These are phyloP conservation scores for Melieria omissa DNA, from an alignment of 2,888 invertebrate genomes.

Conservation along the genomic window DNA sequence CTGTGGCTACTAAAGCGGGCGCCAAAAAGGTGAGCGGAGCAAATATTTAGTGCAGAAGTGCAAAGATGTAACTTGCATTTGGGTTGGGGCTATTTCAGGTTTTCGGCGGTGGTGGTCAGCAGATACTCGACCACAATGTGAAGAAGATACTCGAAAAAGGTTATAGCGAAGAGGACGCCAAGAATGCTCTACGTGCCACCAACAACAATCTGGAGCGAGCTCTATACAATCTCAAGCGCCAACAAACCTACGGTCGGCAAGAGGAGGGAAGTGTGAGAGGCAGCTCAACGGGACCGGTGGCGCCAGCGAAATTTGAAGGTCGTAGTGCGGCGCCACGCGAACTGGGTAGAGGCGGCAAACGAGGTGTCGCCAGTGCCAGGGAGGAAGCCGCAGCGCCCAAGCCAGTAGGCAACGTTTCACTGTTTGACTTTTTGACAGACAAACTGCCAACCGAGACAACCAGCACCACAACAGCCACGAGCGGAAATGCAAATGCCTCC, in stretches of 20 bases:
- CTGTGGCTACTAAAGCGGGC: slow-evolving; percentile 80
- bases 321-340: slow-evolving; percentile 19
- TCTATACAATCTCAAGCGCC: slow-evolving; percentile 74
- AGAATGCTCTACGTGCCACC: slow-evolving; percentile 76
- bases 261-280: slow-evolving; percentile 39
- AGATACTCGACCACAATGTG: slow-evolving; percentile 79
- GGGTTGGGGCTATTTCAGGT: slow-evolving; percentile 55
- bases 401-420: slow-evolving; percentile 81
- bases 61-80: neutral
- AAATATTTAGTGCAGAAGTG: neutral
- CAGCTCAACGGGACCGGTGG: slow-evolving; percentile 37
- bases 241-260: slow-evolving; percentile 67
- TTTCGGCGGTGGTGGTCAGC: slow-evolving; percentile 75
- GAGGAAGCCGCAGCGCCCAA: slow-evolving; percentile 74
- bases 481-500: too few species aligned
- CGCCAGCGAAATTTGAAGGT: slow-evolving; percentile 30
- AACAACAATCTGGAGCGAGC: slow-evolving; percentile 81
- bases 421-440: slow-evolving; percentile 85
- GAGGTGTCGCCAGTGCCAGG: slow-evolving; percentile 63
- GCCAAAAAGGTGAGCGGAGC: slow-evolving; percentile 68
- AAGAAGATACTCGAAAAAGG: slow-evolving; percentile 85
- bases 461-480: slow-evolving; percentile 23
- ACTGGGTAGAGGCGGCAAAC: slow-evolving; percentile 45
- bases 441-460: slow-evolving; percentile 69
- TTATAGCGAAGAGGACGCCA: slow-evolving; percentile 81